Conservation (phyloP, 2,113 vertebrate genomes). For the Xenopus tropicalis region DNA sequence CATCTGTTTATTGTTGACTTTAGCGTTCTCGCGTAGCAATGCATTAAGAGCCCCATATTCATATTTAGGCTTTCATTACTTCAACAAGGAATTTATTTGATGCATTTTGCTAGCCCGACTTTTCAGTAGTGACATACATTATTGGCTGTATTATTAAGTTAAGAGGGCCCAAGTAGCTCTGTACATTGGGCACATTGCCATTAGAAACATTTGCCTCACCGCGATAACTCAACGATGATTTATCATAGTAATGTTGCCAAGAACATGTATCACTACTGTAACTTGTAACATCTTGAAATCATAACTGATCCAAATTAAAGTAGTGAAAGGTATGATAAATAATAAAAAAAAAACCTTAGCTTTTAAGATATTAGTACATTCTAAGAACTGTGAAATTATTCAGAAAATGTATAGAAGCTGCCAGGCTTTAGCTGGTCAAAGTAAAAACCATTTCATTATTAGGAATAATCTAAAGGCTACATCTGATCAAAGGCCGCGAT, state of each 20-base stretch:
- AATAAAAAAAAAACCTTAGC: conserved; percentile 9
- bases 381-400: neutral
- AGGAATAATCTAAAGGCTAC: too few relatives aligned
- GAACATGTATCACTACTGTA: conserved; percentile 43
- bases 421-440: neutral
- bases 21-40: conserved; percentile 27
- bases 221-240: conserved; percentile 37
- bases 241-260: conserved; percentile 37
- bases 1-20: conserved; percentile 46
- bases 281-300: conserved; percentile 43
- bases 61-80: conserved; percentile 37
- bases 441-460: neutral
- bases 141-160: conserved; percentile 38
- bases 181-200: conserved; percentile 34
- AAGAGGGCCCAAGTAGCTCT: conserved; percentile 30
- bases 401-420: conserved; percentile 1
- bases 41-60: conserved; percentile 25
- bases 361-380: neutral
- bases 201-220: conserved; percentile 38
- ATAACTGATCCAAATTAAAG: conserved; percentile 39
- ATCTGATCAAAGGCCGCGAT: too few relatives aligned
- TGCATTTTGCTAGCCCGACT: conserved; percentile 38
- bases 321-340: conserved; percentile 39
- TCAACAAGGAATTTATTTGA: conserved; percentile 35
- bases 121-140: conserved; percentile 33